Conservation (phyloP, 23 tunicate species). For the Ciona savignyi region DNA sequence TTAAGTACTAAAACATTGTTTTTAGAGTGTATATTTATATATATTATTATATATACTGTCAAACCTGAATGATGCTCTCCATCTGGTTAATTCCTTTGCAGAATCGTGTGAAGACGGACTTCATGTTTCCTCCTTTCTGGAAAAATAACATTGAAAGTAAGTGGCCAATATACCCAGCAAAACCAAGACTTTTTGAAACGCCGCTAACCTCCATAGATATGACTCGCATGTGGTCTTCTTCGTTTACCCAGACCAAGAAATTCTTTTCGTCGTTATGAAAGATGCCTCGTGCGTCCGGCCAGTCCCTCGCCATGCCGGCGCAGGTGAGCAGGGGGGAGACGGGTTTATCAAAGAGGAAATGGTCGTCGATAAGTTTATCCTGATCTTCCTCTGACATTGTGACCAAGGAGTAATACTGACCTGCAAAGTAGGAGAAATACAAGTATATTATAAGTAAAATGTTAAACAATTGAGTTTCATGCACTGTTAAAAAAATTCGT, state of each 20-base stretch:
- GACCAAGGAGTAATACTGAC: conserved; percentile 75
- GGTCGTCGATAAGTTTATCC: conserved; percentile 24
- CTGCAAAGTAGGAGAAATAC: conserved; percentile 10
- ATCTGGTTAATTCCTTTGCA: conserved; percentile 13
- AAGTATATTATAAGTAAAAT: too few relatives aligned
- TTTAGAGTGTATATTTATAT: not conserved
- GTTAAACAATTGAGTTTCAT: too few relatives aligned
- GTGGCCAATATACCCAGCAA: not conserved
- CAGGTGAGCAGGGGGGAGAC: conserved; percentile 17
- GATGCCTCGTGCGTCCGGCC: conserved; percentile 44
- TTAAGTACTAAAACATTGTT: too few relatives aligned
- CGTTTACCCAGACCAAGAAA: too few relatives aligned
- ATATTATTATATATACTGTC: too few relatives aligned
- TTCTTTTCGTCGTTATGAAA: conserved; percentile 11
- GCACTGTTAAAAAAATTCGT: too few relatives aligned
- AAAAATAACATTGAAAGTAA: not conserved
- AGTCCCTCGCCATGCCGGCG: conserved; percentile 42
- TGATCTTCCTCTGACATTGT: conserved; percentile 81
- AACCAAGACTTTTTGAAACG: not conserved
- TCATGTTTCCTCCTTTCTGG: conserved; percentile 14
- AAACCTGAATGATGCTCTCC: conserved; percentile 1
- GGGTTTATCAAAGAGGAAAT: too few relatives aligned
- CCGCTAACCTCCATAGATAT: conserved; percentile 32
- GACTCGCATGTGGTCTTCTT: conserved; percentile 33
- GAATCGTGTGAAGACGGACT: conserved; percentile 4